phyloP scores from a whole-genome alignment of 1,140 invertebrate genomes.

The Penaeus indicus region DNA sequence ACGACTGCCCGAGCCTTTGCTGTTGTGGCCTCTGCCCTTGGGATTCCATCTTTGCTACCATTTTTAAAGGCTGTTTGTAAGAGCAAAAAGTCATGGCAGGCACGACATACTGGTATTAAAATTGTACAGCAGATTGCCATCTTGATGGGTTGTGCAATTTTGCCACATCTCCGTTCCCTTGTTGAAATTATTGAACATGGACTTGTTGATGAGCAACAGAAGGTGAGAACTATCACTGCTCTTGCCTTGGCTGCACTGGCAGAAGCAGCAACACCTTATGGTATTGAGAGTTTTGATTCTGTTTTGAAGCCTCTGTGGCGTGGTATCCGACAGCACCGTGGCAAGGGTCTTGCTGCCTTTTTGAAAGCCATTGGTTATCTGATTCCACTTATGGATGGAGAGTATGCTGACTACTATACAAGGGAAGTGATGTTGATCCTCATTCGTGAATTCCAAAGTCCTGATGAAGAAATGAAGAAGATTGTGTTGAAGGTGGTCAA shows the following conservation, averaged over 20 bases:
- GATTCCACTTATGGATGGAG: constrained; percentile 99
- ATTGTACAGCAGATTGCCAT: constrained; percentile 99
- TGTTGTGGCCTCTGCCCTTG: constrained; percentile 97
- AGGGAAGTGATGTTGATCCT: constrained; percentile 99
- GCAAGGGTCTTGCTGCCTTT: constrained; percentile 98
- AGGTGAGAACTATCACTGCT: constrained; percentile 96
- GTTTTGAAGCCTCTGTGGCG: constrained; percentile 99
- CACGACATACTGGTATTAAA: constrained; percentile 99
- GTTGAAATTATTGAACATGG: constrained; percentile 99
- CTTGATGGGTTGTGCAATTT: constrained; percentile 99
- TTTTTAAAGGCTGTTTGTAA: constrained; percentile 99
- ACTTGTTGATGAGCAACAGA: constrained; percentile 81
- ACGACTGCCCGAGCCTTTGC: constrained; percentile 99
- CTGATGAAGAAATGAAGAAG: constrained; percentile 99
- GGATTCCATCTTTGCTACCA: constrained; percentile 96
- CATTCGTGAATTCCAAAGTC: constrained; percentile 99
- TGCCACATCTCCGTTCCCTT: constrained; percentile 97
- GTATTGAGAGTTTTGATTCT: constrained; percentile 99
- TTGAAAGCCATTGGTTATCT: constrained; percentile 99
- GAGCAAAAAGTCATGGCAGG: constrained; percentile 99
- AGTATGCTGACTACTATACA: constrained; percentile 99
- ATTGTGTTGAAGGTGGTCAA: constrained; percentile 99
- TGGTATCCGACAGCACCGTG: constrained; percentile 97
- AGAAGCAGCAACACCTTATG: constrained; percentile 98
- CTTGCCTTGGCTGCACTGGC: constrained; percentile 97